A percentile compares a stretch with the other conserved stretches of the same genome.
phyloP scores from a whole-genome alignment of 2,888 invertebrate species.

The Ormyrus labotus region DNA sequence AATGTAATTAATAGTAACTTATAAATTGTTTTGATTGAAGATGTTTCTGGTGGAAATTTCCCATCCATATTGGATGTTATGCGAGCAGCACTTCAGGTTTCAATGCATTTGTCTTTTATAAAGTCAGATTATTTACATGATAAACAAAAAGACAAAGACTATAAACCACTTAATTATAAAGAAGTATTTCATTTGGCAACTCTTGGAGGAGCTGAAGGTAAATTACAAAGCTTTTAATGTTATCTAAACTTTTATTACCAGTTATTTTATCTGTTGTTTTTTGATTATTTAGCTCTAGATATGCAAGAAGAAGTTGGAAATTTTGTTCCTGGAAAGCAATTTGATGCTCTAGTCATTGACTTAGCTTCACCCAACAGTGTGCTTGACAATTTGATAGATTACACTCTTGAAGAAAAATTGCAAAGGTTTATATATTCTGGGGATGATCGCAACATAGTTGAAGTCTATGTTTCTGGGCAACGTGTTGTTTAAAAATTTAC shows the following conservation, averaged over 20 bases:
- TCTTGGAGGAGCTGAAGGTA: slow-evolving; percentile 89
- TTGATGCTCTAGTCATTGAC: slow-evolving; percentile 90
- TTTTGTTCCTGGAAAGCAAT: slow-evolving; percentile 88
- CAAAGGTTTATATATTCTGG: slow-evolving; percentile 88
- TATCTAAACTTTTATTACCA: slow-evolving; percentile 3
- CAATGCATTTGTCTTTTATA: slow-evolving; percentile 81
- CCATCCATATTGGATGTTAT: slow-evolving; percentile 87
- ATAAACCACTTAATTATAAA: slow-evolving; percentile 81
- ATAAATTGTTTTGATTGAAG: slow-evolving; percentile 75
- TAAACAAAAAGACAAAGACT: no score
- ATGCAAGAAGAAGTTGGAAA: slow-evolving; percentile 87
- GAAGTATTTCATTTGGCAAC: slow-evolving; percentile 92
- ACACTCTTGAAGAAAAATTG: slow-evolving; percentile 79
- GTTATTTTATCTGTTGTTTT: slow-evolving; percentile 58
- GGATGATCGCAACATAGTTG: slow-evolving; percentile 88
- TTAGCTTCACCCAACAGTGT: slow-evolving; percentile 77
- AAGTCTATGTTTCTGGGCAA: slow-evolving; percentile 86
- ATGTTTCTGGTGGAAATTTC: slow-evolving; percentile 89
- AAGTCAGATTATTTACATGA: slow-evolving; percentile 69
- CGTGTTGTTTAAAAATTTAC: slow-evolving; percentile 74
- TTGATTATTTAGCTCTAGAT: slow-evolving; percentile 80
- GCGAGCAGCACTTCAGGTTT: slow-evolving; percentile 84
- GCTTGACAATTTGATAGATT: slow-evolving; percentile 78
- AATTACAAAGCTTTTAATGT: slow-evolving; percentile 39
- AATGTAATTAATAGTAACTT: not conserved